A percentile compares a stretch with the other conserved stretches of the same genome.
Evolutionary conservation across 2,888 invertebrate genomes (phyloP).

Genomic region (Amphipyra tragopoginis): DNA sequence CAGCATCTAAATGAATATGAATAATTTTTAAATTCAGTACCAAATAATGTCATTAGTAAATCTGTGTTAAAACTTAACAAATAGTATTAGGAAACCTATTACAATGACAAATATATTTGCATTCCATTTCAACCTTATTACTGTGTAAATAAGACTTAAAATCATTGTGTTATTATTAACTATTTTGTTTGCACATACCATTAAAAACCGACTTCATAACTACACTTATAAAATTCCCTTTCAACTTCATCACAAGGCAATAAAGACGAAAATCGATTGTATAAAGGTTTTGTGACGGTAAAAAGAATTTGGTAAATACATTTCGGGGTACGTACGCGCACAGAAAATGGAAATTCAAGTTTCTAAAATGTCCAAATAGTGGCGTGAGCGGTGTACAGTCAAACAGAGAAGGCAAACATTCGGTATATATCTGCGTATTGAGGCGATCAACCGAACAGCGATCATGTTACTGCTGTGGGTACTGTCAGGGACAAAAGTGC

Average conservation of each 20-base stretch:
- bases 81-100: conserved; percentile 61
- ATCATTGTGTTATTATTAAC: conserved; percentile 60
- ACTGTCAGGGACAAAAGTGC: conserved; percentile 48
- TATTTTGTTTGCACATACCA: conserved; percentile 62
- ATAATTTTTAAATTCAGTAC: conserved; percentile 42
- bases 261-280: conserved; percentile 11
- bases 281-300: not conserved
- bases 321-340: conserved; percentile 61
- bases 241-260: not conserved
- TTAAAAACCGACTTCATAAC: conserved; percentile 22
- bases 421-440: conserved; percentile 60
- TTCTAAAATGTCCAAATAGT: conserved; percentile 84
- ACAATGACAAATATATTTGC: conserved; percentile 62
- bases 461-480: conserved; percentile 74
- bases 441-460: conserved; percentile 76
- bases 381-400: conserved; percentile 62
- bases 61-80: conserved; percentile 62
- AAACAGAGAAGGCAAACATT: conserved; percentile 67
- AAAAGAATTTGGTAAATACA: conserved; percentile 32
- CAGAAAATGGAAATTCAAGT: conserved; percentile 83
- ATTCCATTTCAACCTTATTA: conserved; percentile 46
- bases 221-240: not conserved
- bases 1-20: conserved; percentile 13
- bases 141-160: conserved; percentile 56
- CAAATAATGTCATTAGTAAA: conserved; percentile 61